phyloP scores from a whole-genome alignment of 2,113 vertebrate genomes.

The Galemys pyrenaicus region DNA sequence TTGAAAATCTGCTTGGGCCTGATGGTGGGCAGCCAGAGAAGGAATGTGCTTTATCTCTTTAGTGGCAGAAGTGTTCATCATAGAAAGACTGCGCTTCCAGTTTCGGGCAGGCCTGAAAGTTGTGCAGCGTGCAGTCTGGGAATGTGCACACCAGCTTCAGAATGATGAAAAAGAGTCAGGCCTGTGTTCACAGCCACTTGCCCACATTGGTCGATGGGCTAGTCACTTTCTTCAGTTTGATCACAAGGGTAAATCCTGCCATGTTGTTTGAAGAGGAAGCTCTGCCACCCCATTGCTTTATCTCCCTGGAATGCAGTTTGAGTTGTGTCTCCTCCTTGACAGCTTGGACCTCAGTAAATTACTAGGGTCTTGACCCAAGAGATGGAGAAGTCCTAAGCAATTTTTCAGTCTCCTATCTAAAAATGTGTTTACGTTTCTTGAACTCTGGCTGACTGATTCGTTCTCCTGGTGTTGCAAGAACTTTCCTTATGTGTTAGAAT shows the following conservation, averaged over 20 bases:
- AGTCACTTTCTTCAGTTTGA: conserved; percentile 31
- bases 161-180: not conserved
- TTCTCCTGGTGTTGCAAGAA: conserved; percentile 69
- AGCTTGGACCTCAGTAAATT: conserved; percentile 72
- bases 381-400: conserved; percentile 70
- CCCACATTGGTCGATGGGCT: not conserved
- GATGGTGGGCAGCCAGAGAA: conserved; percentile 53
- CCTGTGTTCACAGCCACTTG: not conserved
- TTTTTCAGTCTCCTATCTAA: conserved; percentile 79
- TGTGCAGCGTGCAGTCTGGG: not conserved
- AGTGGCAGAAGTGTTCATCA: conserved; percentile 61
- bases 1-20: conserved; percentile 49
- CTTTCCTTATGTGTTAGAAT: conserved; percentile 69
- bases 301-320: conserved; percentile 71
- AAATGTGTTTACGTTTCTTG: conserved; percentile 79
- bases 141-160: not conserved
- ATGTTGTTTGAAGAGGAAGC: conserved; percentile 18
- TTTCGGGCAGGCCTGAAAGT: not conserved
- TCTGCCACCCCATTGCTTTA: conserved; percentile 56
- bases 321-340: conserved; percentile 60
- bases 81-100: not conserved
- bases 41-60: conserved; percentile 68
- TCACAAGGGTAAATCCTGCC: conserved; percentile 28
- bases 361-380: conserved; percentile 74
- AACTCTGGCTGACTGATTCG: conserved; percentile 79